Conservation (phyloP, 2,888 invertebrate genomes). For the Boloria selene region DNA sequence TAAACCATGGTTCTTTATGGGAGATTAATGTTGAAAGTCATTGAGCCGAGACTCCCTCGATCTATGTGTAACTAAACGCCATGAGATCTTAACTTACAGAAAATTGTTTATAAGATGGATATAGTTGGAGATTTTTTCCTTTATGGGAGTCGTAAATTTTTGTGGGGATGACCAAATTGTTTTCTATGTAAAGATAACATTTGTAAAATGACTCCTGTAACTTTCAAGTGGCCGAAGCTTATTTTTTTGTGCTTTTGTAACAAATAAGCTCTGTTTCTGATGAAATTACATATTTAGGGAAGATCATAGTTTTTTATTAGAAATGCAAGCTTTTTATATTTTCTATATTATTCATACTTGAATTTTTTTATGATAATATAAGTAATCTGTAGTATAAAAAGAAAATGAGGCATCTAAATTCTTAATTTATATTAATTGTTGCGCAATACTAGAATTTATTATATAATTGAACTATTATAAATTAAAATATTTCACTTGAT, state of each 20-base stretch:
- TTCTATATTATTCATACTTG: no score
- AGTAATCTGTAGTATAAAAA: no score
- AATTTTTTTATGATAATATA: no score
- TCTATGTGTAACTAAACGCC: slow-evolving; percentile 26
- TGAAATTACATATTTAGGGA: no score
- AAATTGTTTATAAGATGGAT: slow-evolving; percentile 23
- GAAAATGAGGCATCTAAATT: no score
- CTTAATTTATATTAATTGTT: neutral
- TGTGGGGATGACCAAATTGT: neutral
- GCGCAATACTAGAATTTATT: neutral
- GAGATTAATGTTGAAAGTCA: slow-evolving; percentile 45
- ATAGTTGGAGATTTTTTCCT: slow-evolving; percentile 14
- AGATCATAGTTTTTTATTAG: no score
- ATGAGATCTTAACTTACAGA: slow-evolving; percentile 25
- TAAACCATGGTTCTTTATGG: slow-evolving; percentile 40
- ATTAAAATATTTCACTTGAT: no score
- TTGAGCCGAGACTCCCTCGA: slow-evolving; percentile 33
- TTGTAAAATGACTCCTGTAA: neutral
- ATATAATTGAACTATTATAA: neutral
- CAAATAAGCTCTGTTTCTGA: no score
- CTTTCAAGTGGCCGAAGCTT: no score
- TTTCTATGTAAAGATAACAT: neutral
- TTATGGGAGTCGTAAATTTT: slow-evolving; percentile 15
- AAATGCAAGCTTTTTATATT: no score
- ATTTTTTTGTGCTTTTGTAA: no score